Evolutionary conservation across 2,113 vertebrate species (phyloP).

Genomic region (Hemichromis elongatus): DNA sequence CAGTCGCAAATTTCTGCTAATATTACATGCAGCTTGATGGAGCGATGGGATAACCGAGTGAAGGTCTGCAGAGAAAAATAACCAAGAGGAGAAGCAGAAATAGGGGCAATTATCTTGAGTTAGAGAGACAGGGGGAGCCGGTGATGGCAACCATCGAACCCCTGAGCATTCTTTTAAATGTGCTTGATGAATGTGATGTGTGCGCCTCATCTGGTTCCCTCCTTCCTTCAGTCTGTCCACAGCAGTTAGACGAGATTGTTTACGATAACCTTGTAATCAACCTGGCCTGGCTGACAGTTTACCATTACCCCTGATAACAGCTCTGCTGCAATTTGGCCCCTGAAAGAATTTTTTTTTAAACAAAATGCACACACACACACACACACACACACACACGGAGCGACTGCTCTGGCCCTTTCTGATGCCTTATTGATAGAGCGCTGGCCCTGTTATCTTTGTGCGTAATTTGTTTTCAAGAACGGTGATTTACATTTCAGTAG

Average conservation of each 20-base stretch:
- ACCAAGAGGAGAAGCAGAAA: conserved; percentile 39
- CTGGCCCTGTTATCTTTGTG: conserved; percentile 80
- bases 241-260: conserved; percentile 77
- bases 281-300: conserved; percentile 78
- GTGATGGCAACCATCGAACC: conserved; percentile 34
- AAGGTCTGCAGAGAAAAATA: conserved; percentile 36
- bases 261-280: conserved; percentile 84
- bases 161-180: conserved; percentile 70
- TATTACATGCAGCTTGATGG: conserved; percentile 38
- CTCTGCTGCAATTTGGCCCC: conserved; percentile 79
- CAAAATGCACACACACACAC: background rate
- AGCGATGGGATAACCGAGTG: conserved; percentile 45
- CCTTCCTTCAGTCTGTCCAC: conserved; percentile 40
- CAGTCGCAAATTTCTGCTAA: conserved; percentile 44
- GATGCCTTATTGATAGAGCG: conserved; percentile 75
- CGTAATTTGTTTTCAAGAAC: conserved; percentile 91
- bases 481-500: conserved; percentile 95
- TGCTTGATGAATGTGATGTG: conserved; percentile 76
- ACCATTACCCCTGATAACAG: conserved; percentile 82
- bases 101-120: conserved; percentile 57
- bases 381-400: conserved; percentile 7
- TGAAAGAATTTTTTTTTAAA: conserved; percentile 52
- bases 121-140: conserved; percentile 35
- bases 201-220: background rate
- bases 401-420: conserved; percentile 42